Conservation (phyloP, 2,113 vertebrate genomes). For the Leptosomus discolor region DNA sequence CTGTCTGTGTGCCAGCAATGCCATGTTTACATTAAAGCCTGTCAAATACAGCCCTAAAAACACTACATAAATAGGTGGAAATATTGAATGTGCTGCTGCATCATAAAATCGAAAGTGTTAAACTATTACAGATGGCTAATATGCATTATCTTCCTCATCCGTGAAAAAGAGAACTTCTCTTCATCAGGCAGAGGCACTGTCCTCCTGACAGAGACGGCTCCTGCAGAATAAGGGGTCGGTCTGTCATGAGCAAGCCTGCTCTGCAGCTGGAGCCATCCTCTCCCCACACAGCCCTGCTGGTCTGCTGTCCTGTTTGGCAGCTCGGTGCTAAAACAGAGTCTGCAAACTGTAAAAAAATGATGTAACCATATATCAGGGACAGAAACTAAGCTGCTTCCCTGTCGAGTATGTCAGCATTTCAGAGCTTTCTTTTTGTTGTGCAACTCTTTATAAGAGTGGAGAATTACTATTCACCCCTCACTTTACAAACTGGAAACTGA, state of each 20-base stretch:
- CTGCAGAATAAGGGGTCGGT: neutral
- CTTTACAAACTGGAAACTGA: neutral
- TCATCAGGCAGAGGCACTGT: neutral
- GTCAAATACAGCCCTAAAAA: slow-evolving; percentile 24
- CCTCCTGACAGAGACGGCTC: fast-evolving
- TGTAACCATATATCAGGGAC: neutral
- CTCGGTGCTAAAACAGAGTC: neutral
- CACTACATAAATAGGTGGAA: slow-evolving; percentile 28
- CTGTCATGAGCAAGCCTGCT: neutral
- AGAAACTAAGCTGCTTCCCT: neutral
- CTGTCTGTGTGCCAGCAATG: neutral
- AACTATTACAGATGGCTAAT: neutral
- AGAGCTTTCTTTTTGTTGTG: neutral
- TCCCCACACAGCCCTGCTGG: neutral
- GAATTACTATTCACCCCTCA: neutral
- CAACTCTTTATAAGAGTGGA: neutral
- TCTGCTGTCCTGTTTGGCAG: neutral
- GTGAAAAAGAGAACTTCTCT: neutral
- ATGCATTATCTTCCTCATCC: neutral
- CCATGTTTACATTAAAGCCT: slow-evolving; percentile 34
- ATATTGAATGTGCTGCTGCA: slow-evolving; percentile 21
- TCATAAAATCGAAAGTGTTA: neutral
- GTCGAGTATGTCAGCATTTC: neutral
- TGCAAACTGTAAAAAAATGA: neutral
- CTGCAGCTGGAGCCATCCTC: neutral